Conservation (phyloP, 2,113 vertebrate species). For the Connochaetes taurinus region DNA sequence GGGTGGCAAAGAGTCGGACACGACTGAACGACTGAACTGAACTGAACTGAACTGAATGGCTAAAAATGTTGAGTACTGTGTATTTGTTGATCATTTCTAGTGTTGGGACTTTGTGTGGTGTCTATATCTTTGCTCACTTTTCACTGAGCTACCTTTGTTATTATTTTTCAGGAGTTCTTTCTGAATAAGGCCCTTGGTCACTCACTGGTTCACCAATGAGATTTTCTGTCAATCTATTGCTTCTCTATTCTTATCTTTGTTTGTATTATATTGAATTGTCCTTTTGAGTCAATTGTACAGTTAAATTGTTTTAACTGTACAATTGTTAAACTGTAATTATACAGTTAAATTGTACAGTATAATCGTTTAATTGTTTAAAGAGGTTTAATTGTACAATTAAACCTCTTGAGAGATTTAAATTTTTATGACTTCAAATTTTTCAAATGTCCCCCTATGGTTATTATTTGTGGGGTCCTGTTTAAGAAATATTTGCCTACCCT, state of each 20-base stretch:
- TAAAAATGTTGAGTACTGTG: neutral
- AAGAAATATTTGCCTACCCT: neutral
- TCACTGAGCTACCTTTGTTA: neutral
- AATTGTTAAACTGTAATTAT: neutral
- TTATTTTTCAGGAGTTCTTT: neutral
- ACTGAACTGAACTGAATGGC: neutral
- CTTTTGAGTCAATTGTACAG: neutral
- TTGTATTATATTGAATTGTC: neutral
- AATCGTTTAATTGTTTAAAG: neutral
- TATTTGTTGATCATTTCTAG: neutral
- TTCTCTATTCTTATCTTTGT: neutral
- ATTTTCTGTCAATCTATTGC: neutral
- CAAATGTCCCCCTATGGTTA: neutral
- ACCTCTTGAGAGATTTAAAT: neutral
- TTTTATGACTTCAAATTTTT: neutral
- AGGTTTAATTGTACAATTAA: neutral
- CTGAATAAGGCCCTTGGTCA: neutral
- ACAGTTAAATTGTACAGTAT: neutral
- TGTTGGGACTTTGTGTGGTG: neutral
- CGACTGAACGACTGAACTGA: too few species aligned
- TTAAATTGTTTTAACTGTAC: neutral
- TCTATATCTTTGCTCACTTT: neutral
- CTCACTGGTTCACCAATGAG: neutral
- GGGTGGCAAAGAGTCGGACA: too few species aligned
- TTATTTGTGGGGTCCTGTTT: neutral